A percentile compares a stretch with the other conserved stretches of the same genome.
These are phyloP conservation scores for Lamellibrachia luymesi DNA, from an alignment of 1,140 invertebrate genomes.

Conservation along the genomic window DNA sequence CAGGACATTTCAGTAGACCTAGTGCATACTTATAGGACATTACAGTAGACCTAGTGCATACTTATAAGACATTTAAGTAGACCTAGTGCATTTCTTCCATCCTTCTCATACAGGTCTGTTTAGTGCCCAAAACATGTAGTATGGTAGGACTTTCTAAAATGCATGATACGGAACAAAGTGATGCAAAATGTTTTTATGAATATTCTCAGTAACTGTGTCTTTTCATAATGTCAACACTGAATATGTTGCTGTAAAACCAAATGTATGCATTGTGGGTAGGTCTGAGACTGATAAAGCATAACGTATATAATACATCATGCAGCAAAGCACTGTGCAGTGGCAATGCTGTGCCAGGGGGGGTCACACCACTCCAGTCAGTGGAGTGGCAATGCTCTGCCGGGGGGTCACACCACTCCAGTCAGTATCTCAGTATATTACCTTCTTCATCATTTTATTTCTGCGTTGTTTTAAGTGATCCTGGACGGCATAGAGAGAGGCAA, in stretches of 20 bases:
- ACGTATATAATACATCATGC: neutral
- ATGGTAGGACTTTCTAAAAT: neutral
- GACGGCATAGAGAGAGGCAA: neutral
- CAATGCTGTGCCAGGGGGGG: neutral
- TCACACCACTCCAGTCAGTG: neutral
- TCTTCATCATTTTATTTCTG: constrained; percentile 1
- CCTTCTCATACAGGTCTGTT: neutral
- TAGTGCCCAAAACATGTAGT: neutral
- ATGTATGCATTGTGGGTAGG: neutral
- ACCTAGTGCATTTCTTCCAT: neutral
- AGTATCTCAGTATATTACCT: neutral
- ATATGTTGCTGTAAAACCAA: neutral
- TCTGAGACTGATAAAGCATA: neutral
- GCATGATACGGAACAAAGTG: neutral
- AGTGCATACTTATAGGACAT: too few species aligned
- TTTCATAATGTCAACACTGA: neutral
- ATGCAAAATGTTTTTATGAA: neutral
- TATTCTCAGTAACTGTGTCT: neutral
- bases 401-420: neutral
- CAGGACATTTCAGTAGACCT: neutral
- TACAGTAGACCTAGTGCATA: neutral
- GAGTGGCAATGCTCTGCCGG: neutral
- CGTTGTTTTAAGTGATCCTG: neutral
- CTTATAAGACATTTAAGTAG: neutral
- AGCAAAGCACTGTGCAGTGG: neutral